Percentiles rank a stretch among this genome's conserved stretches.
phyloP scores from a whole-genome alignment of 2,113 vertebrate species.

The Synodontis membranacea region DNA sequence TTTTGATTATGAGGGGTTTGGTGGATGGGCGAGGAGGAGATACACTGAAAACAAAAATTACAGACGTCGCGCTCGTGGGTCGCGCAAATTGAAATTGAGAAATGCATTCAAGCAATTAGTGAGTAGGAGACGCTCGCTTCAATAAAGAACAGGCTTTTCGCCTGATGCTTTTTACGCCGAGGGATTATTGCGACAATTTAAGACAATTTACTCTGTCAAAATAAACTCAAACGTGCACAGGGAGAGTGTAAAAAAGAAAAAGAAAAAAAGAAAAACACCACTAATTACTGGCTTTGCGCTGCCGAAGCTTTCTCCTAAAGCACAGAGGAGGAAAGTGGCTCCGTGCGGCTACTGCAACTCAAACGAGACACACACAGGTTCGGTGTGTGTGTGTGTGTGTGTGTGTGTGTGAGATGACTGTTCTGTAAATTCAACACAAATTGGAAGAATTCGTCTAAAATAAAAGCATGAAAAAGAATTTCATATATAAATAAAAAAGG shows the following conservation, averaged over 20 bases:
- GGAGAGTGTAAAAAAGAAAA: constrained; percentile 66
- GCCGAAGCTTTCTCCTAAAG: constrained; percentile 66
- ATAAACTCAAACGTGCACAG: constrained; percentile 71
- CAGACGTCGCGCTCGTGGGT: constrained; percentile 13
- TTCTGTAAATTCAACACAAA: background rate
- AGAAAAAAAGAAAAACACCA: too few relatives aligned
- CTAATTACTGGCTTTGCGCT: constrained; percentile 73
- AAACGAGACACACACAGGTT: constrained; percentile 47
- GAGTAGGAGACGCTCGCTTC: constrained; percentile 74
- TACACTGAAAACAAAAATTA: constrained; percentile 8
- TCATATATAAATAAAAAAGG: background rate
- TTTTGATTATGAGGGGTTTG: constrained; percentile 27
- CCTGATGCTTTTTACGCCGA: constrained; percentile 66
- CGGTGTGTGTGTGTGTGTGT: constrained; percentile 21
- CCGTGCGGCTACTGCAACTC: constrained; percentile 44
- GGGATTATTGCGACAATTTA: constrained; percentile 76
- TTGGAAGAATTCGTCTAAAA: background rate
- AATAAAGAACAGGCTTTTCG: constrained; percentile 63
- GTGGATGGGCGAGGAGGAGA: constrained; percentile 2
- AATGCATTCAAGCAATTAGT: constrained; percentile 56
- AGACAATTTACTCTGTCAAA: constrained; percentile 79
- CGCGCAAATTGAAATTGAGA: constrained; percentile 34
- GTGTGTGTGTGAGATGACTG: background rate
- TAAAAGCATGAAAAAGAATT: too few relatives aligned
- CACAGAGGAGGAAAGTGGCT: constrained; percentile 45